Base-by-base conservation (phyloP, 2,797 vertebrate genomes). In the Sebastes minor region DNA sequence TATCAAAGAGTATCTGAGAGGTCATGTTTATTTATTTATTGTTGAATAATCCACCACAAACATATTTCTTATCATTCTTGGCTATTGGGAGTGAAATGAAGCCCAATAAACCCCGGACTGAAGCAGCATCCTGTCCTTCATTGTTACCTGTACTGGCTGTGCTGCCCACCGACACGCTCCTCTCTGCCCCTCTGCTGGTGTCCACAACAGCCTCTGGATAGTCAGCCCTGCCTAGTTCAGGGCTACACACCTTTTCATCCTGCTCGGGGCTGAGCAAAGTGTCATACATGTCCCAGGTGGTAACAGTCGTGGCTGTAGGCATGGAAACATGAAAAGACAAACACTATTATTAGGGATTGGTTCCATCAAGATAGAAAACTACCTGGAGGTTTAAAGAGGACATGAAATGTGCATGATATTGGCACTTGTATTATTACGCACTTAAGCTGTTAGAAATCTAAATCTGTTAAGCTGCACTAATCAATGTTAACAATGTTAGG, bases 241-340 rank as follows among this genome's bases (percentile, higher is more conserved):
- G 28, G 8, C 35, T 5, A 0, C 13, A 14, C 8, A 8, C 1
- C 6, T 59, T 2, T 23, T 88, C 64, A 59, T 20, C 8, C 83
- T 91, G 91, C 2, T 85, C 33, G 8, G 32, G 42, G 49, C 74
- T 49, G 0, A 78, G 59, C 66, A 90, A 89, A 0, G 95, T 89
- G 75, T 96, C 91, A 52, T 95, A 95, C 77, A 97, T 87, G 87
- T 98, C 97, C 96, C 97, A 98, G 35, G 52, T 16, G 46, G 95
- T 97, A 35, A 95, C 96, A 81, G 82, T 91, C 12, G 83, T 10
- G 22, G 94, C 98, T 99, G 91, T 65, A 68, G 20, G 82, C 38
- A 64, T 8, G n/a, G 6, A 75, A 38, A 74, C 5, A 52, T 52
- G 18, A 52, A n/a, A 52, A 52, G 20, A n/a, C 49, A 52, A n/a